phyloP scores from a whole-genome alignment of 92 coral and sea anemone species.

The Isaurus tuberculatus region DNA sequence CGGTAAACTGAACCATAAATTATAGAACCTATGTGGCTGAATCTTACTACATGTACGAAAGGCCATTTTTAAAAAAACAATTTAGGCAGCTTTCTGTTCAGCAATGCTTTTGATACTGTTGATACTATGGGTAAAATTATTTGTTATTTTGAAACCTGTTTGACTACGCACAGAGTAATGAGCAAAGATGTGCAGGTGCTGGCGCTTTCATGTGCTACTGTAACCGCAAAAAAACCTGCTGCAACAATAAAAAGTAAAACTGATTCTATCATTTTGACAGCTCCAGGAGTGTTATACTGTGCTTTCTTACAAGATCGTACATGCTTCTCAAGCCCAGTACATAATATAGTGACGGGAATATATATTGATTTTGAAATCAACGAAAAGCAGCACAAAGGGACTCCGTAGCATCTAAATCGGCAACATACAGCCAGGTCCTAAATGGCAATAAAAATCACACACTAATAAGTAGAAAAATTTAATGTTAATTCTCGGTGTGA shows the following conservation, averaged over 20 bases:
- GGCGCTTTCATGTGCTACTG: conserved; percentile 1
- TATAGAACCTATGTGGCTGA: background rate
- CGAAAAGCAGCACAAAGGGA: background rate
- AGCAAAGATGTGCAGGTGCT: background rate
- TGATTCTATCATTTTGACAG: background rate
- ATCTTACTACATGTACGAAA: background rate
- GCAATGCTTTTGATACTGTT: background rate
- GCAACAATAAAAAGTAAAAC: background rate
- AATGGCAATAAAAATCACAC: background rate
- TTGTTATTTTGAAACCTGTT: background rate
- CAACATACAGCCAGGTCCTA: background rate
- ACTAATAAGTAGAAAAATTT: background rate
- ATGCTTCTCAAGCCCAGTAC: background rate
- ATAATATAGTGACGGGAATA: background rate
- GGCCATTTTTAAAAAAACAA: background rate
- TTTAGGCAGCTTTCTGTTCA: conserved; percentile 7
- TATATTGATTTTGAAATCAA: background rate
- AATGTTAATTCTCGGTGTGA: background rate
- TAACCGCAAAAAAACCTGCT: background rate
- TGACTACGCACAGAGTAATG: background rate
- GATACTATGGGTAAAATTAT: background rate
- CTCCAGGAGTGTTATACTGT: no score
- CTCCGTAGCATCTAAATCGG: background rate
- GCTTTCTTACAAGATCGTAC: no score
- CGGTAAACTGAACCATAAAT: conserved; percentile 12